Evolutionary conservation across 2,113 vertebrate genomes (phyloP).

Genomic region (Nothoprocta pentlandii): DNA sequence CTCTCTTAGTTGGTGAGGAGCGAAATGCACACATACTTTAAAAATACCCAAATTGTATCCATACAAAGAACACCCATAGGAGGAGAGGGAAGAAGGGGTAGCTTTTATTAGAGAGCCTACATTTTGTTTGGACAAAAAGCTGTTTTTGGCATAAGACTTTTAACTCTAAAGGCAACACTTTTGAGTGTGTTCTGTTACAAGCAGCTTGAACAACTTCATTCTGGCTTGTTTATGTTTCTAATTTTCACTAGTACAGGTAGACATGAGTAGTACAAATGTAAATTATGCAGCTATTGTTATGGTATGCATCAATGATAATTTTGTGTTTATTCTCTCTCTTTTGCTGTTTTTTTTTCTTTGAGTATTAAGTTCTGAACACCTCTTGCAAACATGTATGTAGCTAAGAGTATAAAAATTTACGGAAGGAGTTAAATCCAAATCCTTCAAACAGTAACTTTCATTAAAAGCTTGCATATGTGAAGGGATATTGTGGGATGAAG

Average conservation of each 20-base stretch:
- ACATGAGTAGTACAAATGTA: background rate
- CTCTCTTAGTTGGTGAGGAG: background rate
- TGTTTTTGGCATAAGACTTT: background rate
- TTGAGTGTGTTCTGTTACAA: background rate
- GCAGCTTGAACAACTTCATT: background rate
- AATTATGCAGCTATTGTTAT: background rate
- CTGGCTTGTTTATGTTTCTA: background rate
- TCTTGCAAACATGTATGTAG: background rate
- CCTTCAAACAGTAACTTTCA: background rate
- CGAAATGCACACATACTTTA: rapidly evolving
- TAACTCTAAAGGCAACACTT: background rate
- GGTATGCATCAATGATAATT: background rate
- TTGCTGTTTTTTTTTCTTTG: background rate
- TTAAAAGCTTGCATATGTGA: background rate
- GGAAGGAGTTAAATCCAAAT: background rate
- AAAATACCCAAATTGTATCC: background rate
- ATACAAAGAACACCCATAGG: rapidly evolving
- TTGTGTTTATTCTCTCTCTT: background rate
- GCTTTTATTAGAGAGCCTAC: background rate
- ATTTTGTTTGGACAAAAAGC: background rate
- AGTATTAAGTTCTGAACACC: background rate
- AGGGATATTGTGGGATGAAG: background rate
- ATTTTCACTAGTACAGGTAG: background rate
- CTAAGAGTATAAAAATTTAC: background rate
- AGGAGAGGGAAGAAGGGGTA: background rate